Evolutionary conservation across 2,888 invertebrate genomes (phyloP).

Genomic region (Timema cristinae): DNA sequence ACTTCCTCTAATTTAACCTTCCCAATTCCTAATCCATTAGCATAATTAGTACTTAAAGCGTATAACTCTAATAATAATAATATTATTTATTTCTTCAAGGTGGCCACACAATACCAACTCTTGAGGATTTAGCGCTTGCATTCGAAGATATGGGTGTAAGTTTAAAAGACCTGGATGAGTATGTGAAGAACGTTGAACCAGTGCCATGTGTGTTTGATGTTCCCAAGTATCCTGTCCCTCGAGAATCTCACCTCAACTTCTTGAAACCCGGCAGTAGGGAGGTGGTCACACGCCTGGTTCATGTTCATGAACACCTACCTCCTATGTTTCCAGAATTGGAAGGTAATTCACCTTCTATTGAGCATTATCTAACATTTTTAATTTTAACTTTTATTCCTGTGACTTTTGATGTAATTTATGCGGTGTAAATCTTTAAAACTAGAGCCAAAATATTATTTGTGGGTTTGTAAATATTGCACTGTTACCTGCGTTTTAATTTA

Average conservation of each 20-base stretch:
- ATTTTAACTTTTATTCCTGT: too few relatives aligned
- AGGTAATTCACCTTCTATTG: conserved; percentile 43
- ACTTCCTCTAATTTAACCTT: too few relatives aligned
- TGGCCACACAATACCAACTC: conserved; percentile 77
- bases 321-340: conserved; percentile 75
- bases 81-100: conserved; percentile 48
- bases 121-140: conserved; percentile 82
- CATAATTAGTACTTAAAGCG: too few relatives aligned
- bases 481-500: too few relatives aligned
- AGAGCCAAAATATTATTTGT: too few relatives aligned
- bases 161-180: conserved; percentile 78
- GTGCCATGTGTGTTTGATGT: conserved; percentile 62
- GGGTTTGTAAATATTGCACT: too few relatives aligned
- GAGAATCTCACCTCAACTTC: conserved; percentile 79
- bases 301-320: conserved; percentile 88
- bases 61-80: too few relatives aligned
- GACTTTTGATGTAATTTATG: too few relatives aligned
- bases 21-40: too few relatives aligned
- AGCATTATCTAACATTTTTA: too few relatives aligned
- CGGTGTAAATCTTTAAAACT: too few relatives aligned
- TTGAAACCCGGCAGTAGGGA: conserved; percentile 90
- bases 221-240: conserved; percentile 73
- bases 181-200: conserved; percentile 78
- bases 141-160: conserved; percentile 80
- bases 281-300: conserved; percentile 83